Base-by-base conservation (phyloP, 1,140 invertebrate species). In the Dreissena rostriformis region DNA sequence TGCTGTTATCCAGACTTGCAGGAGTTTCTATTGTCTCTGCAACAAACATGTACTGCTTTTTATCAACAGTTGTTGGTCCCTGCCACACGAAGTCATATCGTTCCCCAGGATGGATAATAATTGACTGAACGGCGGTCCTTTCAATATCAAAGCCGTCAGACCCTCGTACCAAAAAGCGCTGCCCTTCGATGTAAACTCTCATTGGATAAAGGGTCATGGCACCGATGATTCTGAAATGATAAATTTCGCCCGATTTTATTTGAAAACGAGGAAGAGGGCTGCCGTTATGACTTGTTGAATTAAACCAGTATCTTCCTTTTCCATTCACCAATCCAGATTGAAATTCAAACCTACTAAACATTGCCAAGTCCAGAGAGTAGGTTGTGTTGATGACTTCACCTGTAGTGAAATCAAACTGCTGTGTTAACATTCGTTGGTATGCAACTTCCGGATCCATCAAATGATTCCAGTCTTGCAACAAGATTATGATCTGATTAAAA, bases 71-170 rank as follows among this genome's bases (percentile, higher is more conserved):
- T 22, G 12, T 65, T 49, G 7, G 8, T 4, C 96, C 96, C 55
- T 96, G 71, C 53, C 1, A 24, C 4, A 97, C 94, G 88, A 98
- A 96, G 90, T 98, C 97, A 90, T 96, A 98, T 68, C 97, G 93
- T 91, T 98, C 97, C 0, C 97, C 97, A 0, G 87, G 85, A 70
- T 85, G 80, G 15, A 89, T 80, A 17, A 86, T 72, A 49, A 90
- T 57, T 5, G 68, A 82, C 10, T 88, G 73, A 15, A 85, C 96
- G 93, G 2, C 97, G 95, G 89, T 96, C 94, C 75, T n/a, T n/a
- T n/a, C n/a, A n/a, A 98, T 91, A 84, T 97, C 96, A 87, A 95
- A 95, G 22, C 97, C 97, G 93, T 98, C 97, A 17, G 95, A 96
- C 53, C 95, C 95, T 51, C 98, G 96, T 7, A 97, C 94, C 0